Percentiles rank a stretch among this genome's conserved stretches.
Evolutionary conservation across 92 coral and sea anemone species (phyloP).

Genomic region (Parazoanthus swiftii): DNA sequence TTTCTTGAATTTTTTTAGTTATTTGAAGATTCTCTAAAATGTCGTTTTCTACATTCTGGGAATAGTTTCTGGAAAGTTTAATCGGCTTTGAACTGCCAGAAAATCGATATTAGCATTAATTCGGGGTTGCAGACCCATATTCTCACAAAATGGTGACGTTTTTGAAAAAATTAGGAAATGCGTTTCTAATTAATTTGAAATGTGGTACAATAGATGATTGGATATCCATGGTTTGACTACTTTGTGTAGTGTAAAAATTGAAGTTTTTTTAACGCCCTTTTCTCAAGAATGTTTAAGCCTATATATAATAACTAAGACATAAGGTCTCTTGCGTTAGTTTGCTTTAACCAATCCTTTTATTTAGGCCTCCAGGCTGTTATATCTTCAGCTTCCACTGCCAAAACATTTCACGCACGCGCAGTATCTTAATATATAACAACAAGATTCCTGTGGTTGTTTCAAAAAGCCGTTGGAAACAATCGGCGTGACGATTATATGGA

Average conservation of each 20-base stretch:
- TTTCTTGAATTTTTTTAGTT: no score
- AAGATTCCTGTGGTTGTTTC: no score
- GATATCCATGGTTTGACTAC: neutral
- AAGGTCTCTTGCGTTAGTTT: neutral
- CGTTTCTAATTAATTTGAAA: neutral
- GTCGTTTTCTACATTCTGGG: no score
- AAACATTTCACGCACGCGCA: neutral
- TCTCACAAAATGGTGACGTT: neutral
- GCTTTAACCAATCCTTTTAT: neutral
- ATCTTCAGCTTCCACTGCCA: neutral
- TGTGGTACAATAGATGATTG: neutral
- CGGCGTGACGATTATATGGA: no score
- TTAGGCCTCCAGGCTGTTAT: neutral
- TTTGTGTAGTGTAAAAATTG: neutral
- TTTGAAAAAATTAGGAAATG: neutral
- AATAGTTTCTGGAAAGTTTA: no score
- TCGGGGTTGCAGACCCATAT: no score
- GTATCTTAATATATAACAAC: neutral
- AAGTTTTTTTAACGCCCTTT: neutral
- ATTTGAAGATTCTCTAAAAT: no score
- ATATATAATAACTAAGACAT: neutral
- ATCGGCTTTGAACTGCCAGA: no score
- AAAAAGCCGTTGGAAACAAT: no score
- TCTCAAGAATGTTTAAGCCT: neutral
- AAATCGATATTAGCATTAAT: no score